Evolutionary conservation across 2,888 invertebrate genomes (phyloP).

Genomic region (Agrotis ipsilon): DNA sequence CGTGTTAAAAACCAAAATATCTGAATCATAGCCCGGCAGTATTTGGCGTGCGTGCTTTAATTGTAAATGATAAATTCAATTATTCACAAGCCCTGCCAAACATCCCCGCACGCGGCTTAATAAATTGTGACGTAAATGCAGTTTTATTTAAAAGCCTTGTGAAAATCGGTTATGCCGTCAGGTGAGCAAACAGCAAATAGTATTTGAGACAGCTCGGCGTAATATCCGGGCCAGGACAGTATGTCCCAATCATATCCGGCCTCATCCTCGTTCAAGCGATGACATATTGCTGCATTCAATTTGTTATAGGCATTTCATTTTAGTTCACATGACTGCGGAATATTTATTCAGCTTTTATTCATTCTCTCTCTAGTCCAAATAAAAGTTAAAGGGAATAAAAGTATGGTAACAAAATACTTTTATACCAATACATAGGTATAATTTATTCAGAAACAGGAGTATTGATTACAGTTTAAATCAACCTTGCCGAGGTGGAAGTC

Average conservation of each 20-base stretch:
- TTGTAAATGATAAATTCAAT: constrained; percentile 20
- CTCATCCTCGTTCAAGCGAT: constrained; percentile 36
- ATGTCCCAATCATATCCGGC: constrained; percentile 74
- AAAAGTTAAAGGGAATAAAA: background rate
- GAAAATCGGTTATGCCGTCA: constrained; percentile 52
- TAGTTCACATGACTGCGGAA: background rate
- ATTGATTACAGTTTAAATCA: constrained; percentile 53
- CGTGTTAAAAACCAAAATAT: background rate
- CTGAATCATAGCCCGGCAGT: background rate
- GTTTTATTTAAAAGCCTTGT: constrained; percentile 46
- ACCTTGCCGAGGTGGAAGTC: background rate
- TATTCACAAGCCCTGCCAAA: constrained; percentile 8
- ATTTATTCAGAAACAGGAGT: constrained; percentile 27
- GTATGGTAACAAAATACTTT: background rate
- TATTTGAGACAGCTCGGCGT: constrained; percentile 67
- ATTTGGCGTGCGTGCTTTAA: constrained; percentile 13
- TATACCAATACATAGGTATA: constrained; percentile 20
- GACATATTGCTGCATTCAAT: constrained; percentile 52
- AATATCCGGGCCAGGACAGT: constrained; percentile 77
- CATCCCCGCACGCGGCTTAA: constrained; percentile 10
- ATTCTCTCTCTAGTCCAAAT: background rate
- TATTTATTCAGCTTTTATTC: background rate
- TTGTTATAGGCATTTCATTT: constrained; percentile 37
- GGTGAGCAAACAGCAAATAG: constrained; percentile 67
- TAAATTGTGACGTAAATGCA: constrained; percentile 47